Evolutionary conservation across 64 coral and sea anemone species (phyloP).

Genomic region (Stylophora pistillata): DNA sequence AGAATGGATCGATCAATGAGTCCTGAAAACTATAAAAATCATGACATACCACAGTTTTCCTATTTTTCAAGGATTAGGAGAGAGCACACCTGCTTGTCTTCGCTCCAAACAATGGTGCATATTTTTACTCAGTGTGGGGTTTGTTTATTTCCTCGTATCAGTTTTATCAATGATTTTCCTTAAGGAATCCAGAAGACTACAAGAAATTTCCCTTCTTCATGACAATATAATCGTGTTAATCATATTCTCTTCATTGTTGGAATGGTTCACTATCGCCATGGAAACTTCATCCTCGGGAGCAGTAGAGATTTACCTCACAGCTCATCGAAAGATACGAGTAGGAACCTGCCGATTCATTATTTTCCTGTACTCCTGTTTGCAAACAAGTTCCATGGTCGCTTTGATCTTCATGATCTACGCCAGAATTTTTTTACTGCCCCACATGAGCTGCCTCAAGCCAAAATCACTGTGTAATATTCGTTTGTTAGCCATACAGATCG

Average conservation of each 20-base stretch:
- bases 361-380: slow-evolving; percentile 16
- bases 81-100: neutral
- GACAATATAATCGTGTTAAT: slow-evolving; percentile 2
- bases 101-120: neutral
- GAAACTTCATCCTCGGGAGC: neutral
- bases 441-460: slow-evolving; percentile 1
- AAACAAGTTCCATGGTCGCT: neutral
- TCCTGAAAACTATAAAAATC: neutral
- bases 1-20: neutral
- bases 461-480: neutral
- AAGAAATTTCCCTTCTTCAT: slow-evolving; percentile 32
- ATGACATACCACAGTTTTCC: neutral
- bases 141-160: slow-evolving; percentile 16
- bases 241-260: slow-evolving; percentile 2
- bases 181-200: slow-evolving; percentile 11
- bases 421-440: neutral
- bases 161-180: slow-evolving; percentile 24
- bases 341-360: neutral
- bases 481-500: neutral
- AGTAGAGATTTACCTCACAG: neutral
- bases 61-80: neutral
- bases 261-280: neutral
- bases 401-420: neutral
- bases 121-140: neutral
- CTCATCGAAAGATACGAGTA: neutral